Conservation (phyloP, 2,888 invertebrate genomes). For the Halocaridina rubra region DNA sequence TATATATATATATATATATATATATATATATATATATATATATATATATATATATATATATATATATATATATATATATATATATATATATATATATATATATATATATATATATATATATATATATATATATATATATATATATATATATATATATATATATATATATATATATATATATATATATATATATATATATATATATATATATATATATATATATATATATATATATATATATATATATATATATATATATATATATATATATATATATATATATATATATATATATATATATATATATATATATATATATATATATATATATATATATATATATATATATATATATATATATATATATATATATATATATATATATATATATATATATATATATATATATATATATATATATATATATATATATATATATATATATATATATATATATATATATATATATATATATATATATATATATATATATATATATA, state of each 20-base stretch:
- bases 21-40: background rate
- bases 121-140: constrained; percentile 6
- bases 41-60: background rate
- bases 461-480: background rate
- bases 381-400: background rate
- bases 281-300: background rate
- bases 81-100: constrained; percentile 9
- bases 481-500: background rate
- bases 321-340: background rate
- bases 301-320: background rate
- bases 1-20: background rate
- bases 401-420: background rate
- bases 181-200: background rate
- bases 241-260: constrained; percentile 1
- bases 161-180: background rate
- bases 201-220: background rate
- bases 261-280: constrained; percentile 3
- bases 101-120: constrained; percentile 11
- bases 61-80: background rate
- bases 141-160: constrained; percentile 5
- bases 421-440: background rate
- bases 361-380: background rate
- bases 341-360: background rate
- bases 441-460: background rate
- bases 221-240: background rate